These are phyloP conservation scores for Turritopsis rubra DNA, from an alignment of 30 jellyfish, hydroid and myxozoan species.

Conservation along the genomic window DNA sequence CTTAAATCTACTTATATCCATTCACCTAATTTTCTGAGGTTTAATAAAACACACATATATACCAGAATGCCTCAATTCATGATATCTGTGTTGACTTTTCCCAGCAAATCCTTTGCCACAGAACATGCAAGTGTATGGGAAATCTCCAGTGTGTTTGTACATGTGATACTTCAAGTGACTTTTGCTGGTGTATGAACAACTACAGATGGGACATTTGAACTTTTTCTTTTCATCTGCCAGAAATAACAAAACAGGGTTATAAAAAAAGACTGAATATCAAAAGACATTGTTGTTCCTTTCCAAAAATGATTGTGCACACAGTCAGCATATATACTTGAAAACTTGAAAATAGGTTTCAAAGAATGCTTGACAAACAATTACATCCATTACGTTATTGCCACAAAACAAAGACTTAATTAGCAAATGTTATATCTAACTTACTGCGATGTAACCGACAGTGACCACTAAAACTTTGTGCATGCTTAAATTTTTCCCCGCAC, in stretches of 20 bases:
- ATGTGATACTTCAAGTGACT: conserved; percentile 80
- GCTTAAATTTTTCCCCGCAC: conserved; percentile 69
- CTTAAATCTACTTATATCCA: too few relatives aligned
- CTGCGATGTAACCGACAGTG: conserved; percentile 78
- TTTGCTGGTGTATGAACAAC: conserved; percentile 57
- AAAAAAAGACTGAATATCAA: neutral
- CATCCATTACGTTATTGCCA: neutral
- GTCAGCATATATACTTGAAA: too few relatives aligned
- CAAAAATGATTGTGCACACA: too few relatives aligned
- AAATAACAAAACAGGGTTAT: neutral
- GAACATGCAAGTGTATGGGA: conserved; percentile 63
- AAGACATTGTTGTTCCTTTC: neutral
- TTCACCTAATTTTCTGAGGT: conserved; percentile 7
- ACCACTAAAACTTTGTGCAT: conserved; percentile 86
- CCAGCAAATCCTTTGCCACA: conserved; percentile 89
- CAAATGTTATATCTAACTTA: conserved; percentile 16
- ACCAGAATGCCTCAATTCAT: conserved; percentile 71
- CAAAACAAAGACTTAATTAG: neutral
- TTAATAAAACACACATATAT: neutral
- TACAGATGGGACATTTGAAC: conserved; percentile 60
- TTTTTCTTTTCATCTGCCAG: conserved; percentile 47
- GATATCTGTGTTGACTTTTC: conserved; percentile 65
- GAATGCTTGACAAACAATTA: too few relatives aligned
- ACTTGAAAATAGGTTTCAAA: too few relatives aligned
- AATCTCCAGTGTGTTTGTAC: conserved; percentile 78